phyloP scores from a whole-genome alignment of 2,888 invertebrate genomes.

The Philereme transversata region DNA sequence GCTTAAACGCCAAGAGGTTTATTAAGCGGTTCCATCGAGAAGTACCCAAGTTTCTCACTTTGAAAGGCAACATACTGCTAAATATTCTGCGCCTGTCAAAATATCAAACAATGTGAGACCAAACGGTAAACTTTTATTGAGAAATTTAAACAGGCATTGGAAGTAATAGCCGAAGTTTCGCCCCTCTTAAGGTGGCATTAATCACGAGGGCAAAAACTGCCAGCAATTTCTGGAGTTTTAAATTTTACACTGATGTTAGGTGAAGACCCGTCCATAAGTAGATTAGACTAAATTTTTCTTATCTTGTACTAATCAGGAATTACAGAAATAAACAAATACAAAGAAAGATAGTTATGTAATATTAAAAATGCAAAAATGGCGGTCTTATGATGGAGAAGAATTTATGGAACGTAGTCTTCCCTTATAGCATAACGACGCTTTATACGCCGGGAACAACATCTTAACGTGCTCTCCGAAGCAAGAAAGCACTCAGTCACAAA shows the following conservation, averaged over 20 bases:
- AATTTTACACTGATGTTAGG: constrained; percentile 34
- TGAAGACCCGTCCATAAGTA: too few relatives aligned
- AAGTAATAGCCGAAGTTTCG: constrained; percentile 69
- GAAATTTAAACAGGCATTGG: constrained; percentile 70
- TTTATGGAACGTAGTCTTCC: too few relatives aligned
- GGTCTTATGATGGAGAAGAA: too few relatives aligned
- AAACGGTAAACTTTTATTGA: constrained; percentile 65
- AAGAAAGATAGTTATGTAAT: too few relatives aligned
- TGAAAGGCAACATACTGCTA: constrained; percentile 14
- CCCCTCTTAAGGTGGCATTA: constrained; percentile 51
- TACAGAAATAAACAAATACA: too few relatives aligned
- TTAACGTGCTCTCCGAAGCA: too few relatives aligned
- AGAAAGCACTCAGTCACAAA: too few relatives aligned
- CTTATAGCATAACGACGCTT: too few relatives aligned
- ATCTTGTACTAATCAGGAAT: too few relatives aligned
- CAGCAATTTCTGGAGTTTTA: constrained; percentile 56
- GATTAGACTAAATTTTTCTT: too few relatives aligned
- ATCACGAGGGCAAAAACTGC: constrained; percentile 54
- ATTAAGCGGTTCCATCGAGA: constrained; percentile 52
- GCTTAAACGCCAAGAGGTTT: constrained; percentile 43
- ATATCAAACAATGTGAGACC: constrained; percentile 61
- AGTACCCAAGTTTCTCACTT: constrained; percentile 44
- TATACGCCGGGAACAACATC: too few relatives aligned
- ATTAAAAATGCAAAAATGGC: too few relatives aligned
- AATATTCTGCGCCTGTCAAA: constrained; percentile 56